Base-by-base conservation (phyloP, 2,797 vertebrate species). In the Capromys pilorides region DNA sequence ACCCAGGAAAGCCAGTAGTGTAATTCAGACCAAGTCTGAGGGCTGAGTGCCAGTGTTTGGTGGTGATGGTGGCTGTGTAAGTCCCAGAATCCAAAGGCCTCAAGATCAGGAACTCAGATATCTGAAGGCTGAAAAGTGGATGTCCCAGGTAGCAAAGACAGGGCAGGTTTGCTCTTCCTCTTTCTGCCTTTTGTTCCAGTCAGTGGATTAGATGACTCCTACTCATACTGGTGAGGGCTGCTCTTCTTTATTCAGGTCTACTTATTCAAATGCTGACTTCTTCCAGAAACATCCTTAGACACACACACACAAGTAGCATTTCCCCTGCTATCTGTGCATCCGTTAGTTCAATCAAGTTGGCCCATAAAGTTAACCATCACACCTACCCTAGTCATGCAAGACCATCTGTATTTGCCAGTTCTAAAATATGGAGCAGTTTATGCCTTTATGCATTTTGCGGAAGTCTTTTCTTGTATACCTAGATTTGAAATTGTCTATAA, bases 401-500 rank as follows among this genome's bases (percentile, higher is more conserved):
- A 19, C 54, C 41, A 33, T 49, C 33, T 31, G n/a, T 75, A 61
- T 66, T 86, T 90, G n/a, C 57, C 19, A 61, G 11, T 84, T 95
- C 69, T 80, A n/a, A 89, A 78, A 31, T 3, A 10, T 49, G n/a
- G 22, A 87, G 66, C 80, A 62, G 36, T 64, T 51, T 51, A 54
- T 57, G 39, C 3, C 24, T 79, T 78, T 49, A 39, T 36, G 41
- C 36, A 66, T 82, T 88, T 88, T 39, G 39, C 75, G 64, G 24
- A 75, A 59, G 45, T 71, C 73, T 84, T 87, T 87, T 66, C 75
- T 87, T 93, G 10, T 16, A 2, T 71, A 22, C 66, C 59, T 91
- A 57, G 66, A 91, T 77, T 71, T 19, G 33, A 93, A 64, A 36
- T 86, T 77, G 39, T 77, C 91, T 91, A 71, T 57, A 51, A 82